Base-by-base conservation (phyloP, 2,888 invertebrate genomes). In the Scelioninae gen. 1 region DNA sequence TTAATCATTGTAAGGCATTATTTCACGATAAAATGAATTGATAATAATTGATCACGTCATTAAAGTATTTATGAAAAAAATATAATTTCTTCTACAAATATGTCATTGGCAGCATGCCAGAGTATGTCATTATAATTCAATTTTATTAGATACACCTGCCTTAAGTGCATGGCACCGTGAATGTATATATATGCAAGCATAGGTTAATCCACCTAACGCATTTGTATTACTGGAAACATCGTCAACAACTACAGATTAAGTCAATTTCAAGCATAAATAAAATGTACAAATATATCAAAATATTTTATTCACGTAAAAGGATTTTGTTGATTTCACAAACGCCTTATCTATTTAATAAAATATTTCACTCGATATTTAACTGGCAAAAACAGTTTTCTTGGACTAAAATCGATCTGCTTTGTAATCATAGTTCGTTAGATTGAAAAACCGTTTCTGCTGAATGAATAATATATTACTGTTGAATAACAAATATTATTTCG, bases 161-260 rank as follows among this genome's bases (percentile, higher is more conserved):
- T 71, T 34, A 31, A 60, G 60, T 60, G 51, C 38, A 71, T 45
- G 15, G 40, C 38, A 34, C 29, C 45, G 47, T 68, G 32, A 68
- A 68, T 56, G 38, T 45, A 56, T 68, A 68, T 68, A n/a, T n/a
- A n/a, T n/a, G 56, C 68, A 68, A 68, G 56, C 43, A 40, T 45
- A 49, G 23, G 38, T 34, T 47, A 56, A 43, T 66, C 55, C 15
- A 32, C 38, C 7, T 31, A 23, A 68, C 43, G 47, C 43, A 34
- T 69, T 56, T 56, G 32, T 29, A 51, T 47, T 29, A 47, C 62
- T 38, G 8, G n/a, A 13, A 56, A 49, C 47, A 45, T 13, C 55
- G 9, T 55, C 16, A 15, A 38, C 10, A 8, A 11, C 13, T 40
- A 63, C 47, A 32, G 13, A 11, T 15, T 63, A 10, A 9, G 32